Conservation (phyloP, 2,888 invertebrate species). For the Eupithecia subfuscata region DNA sequence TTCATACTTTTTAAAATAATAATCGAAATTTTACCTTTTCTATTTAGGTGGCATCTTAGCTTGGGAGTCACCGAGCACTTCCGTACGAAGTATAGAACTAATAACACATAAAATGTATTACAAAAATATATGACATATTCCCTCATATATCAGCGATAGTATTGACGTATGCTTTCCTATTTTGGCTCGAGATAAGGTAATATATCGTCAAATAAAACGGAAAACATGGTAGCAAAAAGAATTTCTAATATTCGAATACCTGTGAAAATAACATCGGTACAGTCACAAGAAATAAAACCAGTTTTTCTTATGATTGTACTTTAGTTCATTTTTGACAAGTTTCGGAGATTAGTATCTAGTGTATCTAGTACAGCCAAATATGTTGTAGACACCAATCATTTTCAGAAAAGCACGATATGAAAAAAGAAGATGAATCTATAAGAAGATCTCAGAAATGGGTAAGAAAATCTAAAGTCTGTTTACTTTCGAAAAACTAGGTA, state of each 20-base stretch:
- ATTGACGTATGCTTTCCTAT: background rate
- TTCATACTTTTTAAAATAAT: no score
- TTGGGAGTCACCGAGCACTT: background rate
- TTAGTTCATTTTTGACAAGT: background rate
- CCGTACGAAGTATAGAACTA: background rate
- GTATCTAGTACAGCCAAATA: no score
- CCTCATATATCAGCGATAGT: background rate
- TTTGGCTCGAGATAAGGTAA: background rate
- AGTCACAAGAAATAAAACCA: background rate
- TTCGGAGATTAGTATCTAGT: background rate
- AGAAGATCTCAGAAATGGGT: no score
- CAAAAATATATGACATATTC: background rate
- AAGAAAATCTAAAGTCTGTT: no score
- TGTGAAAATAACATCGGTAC: background rate
- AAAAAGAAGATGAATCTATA: no score
- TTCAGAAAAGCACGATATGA: no score
- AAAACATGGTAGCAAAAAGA: conserved; percentile 1
- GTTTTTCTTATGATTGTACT: background rate
- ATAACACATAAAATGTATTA: no score
- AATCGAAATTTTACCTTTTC: no score
- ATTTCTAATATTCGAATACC: background rate
- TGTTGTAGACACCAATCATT: no score
- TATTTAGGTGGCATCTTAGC: background rate
- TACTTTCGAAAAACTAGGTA: no score
- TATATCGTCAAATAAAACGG: background rate